Base-by-base conservation (phyloP, 2,888 invertebrate species). In the Amiota communis region DNA sequence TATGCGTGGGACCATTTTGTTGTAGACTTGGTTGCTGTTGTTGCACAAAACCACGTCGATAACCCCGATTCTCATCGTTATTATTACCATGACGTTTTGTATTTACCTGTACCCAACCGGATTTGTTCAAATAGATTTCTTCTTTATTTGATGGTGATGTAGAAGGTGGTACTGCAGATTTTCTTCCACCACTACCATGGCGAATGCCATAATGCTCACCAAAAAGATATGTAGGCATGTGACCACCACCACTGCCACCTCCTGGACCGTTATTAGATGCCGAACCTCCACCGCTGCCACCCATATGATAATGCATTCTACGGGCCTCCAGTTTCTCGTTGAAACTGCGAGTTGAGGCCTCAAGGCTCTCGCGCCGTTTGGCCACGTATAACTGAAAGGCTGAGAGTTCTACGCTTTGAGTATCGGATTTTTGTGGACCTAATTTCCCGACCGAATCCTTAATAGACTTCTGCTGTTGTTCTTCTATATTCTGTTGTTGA, bases 51-150 rank as follows among this genome's bases (percentile, higher is more conserved):
- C 78, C 72, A 6, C 85, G 82, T 6, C 86, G 81, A 49, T 81
- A 81, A 46, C 78, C 72, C 20, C 78, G 83, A 73, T 85, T 88
- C 72, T 90, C 89, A 72, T 89, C 87, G 36, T 36, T 36, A 36
- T 36, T 36, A 70, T 85, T 83, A 59, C 85, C 84, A 13, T 17
- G 57, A 8, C 88, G 81, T 75, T 90, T 90, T 9, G 86, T 84
- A 77, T 89, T 90, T 2, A 91, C 91, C 79, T 91, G 90, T n/a
- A 91, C 90, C 91, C 91, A 91, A 23, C 91, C 91, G 48, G 91
- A 90, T 73, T 90, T 90, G 75, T 90, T 90, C 6, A 90, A 81
- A 68, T 87, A 90, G 61, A 90, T 90, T 79, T 90, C 88, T 76
- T 88, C 89, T 72, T 87, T 87, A 48, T 80, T 82, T 53, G 77